Conservation (phyloP, 2,888 invertebrate species). For the Diaperis boleti region DNA sequence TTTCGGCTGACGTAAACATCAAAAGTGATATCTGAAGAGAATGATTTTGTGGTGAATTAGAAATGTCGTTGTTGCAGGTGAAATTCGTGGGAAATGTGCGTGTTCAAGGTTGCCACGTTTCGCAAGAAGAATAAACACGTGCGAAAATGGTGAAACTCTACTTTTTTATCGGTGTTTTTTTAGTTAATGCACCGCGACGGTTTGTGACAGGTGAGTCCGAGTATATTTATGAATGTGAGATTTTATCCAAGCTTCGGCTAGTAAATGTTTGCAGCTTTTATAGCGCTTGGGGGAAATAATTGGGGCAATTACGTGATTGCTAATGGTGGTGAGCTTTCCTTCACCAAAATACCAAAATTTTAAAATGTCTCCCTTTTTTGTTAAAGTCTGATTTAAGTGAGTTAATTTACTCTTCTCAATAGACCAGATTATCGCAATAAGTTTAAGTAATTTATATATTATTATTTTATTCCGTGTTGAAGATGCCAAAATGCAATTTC, state of each 20-base stretch:
- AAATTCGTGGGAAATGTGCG: conserved; percentile 4
- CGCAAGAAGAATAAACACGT: neutral
- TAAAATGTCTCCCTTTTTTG: too few relatives aligned
- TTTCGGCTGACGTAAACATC: conserved; percentile 7
- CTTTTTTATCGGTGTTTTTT: conserved; percentile 15
- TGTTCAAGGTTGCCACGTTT: neutral
- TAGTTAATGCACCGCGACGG: conserved; percentile 13
- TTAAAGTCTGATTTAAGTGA: too few relatives aligned
- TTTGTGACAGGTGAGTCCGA: conserved; percentile 16
- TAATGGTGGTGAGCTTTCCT: too few relatives aligned
- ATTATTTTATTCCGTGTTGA: too few relatives aligned
- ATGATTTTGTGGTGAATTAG: neutral
- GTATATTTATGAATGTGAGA: conserved; percentile 1
- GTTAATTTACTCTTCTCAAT: too few relatives aligned
- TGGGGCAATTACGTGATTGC: too few relatives aligned
- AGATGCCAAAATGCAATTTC: too few relatives aligned
- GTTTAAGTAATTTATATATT: too few relatives aligned
- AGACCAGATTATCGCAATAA: too few relatives aligned
- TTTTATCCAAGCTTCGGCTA: neutral
- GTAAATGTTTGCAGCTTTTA: too few relatives aligned
- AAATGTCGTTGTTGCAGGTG: conserved; percentile 10
- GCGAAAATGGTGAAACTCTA: conserved; percentile 12
- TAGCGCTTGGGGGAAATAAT: too few relatives aligned
- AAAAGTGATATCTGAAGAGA: neutral
- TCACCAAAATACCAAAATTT: too few relatives aligned